Evolutionary conservation across 2,797 vertebrate species (phyloP).

Genomic region (Emydoidea blandingii): DNA sequence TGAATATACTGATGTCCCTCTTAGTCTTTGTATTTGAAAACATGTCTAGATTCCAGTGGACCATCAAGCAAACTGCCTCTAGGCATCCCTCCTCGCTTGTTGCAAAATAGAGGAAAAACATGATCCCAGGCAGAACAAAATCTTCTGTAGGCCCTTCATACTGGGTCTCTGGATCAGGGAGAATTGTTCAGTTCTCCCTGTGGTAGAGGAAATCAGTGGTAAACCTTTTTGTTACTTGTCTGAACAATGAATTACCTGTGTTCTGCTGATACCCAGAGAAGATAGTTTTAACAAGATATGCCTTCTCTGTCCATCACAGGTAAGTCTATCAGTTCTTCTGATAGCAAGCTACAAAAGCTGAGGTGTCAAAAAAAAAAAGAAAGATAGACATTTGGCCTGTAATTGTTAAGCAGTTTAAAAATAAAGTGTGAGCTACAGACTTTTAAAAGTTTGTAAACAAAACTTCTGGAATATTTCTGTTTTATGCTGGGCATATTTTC

Average conservation of each 20-base stretch:
- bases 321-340: not conserved
- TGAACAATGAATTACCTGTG: not conserved
- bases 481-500: not conserved
- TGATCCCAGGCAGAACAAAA: not conserved
- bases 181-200: not conserved
- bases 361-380: conserved; percentile 2
- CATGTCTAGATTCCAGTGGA: not conserved
- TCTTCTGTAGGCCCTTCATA: not conserved
- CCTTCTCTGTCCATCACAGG: no score
- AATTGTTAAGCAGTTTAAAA: not conserved
- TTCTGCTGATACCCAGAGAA: not conserved
- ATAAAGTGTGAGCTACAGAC: not conserved
- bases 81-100: not conserved
- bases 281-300: not conserved
- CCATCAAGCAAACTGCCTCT: not conserved
- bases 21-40: not conserved
- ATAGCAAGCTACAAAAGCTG: conserved; percentile 1
- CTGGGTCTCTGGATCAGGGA: not conserved
- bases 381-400: not conserved
- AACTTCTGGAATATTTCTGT: not conserved
- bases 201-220: not conserved
- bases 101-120: not conserved
- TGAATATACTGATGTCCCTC: no score
- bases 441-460: not conserved
- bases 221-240: not conserved